Percentiles rank a stretch among this genome's conserved stretches.
These are phyloP conservation scores for Clarias laeviceps DNA, from an alignment of 2,797 vertebrate species.

Conservation along the genomic window DNA sequence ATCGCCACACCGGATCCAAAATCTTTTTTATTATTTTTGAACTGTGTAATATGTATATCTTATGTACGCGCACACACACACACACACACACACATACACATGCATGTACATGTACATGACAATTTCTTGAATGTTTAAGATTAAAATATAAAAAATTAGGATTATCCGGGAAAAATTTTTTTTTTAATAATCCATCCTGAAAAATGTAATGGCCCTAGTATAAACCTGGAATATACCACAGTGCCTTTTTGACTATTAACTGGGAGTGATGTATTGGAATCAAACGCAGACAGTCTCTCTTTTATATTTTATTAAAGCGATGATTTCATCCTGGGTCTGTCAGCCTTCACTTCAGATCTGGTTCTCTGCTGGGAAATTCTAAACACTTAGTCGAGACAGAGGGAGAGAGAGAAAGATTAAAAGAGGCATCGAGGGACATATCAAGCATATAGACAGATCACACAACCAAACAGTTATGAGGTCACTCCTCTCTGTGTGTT, in stretches of 20 bases:
- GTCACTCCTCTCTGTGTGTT: neutral
- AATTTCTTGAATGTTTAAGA: too few relatives aligned
- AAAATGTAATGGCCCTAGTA: neutral
- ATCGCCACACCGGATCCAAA: too few relatives aligned
- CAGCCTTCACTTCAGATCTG: constrained; percentile 1
- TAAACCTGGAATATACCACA: neutral
- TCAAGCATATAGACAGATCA: neutral
- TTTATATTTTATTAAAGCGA: neutral
- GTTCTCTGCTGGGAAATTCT: neutral
- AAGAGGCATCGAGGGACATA: neutral
- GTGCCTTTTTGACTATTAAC: neutral
- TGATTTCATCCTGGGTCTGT: constrained; percentile 1
- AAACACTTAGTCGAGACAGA: neutral
- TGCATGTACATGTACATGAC: too few relatives aligned
- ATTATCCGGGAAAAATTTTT: too few relatives aligned
- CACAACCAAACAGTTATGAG: neutral
- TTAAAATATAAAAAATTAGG: too few relatives aligned
- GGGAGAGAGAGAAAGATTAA: neutral
- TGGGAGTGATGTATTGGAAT: neutral
- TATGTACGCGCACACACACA: too few relatives aligned
- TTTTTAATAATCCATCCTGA: too few relatives aligned
- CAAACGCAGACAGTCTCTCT: neutral
- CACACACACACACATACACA: too few relatives aligned
- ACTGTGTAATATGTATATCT: too few relatives aligned
- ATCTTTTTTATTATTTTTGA: too few relatives aligned